These are phyloP conservation scores for Gerris lacustris DNA, from an alignment of 2,888 invertebrate species.

Conservation along the genomic window DNA sequence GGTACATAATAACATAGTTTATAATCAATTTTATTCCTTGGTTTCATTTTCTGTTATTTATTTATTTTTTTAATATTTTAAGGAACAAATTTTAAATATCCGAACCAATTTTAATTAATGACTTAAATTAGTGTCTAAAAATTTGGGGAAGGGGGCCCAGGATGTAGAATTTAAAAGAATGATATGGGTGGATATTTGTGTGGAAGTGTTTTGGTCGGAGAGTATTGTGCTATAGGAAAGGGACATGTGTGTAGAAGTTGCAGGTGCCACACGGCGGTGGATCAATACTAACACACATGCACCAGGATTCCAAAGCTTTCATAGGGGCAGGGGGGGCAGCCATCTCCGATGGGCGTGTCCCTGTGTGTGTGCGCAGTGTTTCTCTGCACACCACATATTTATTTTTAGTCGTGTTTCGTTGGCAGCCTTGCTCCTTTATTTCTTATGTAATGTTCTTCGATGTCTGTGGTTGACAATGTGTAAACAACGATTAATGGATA, in stretches of 20 bases:
- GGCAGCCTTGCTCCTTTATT: not conserved
- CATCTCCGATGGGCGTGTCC: not conserved
- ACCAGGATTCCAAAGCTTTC: slow-evolving; percentile 1
- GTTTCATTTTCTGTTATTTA: too few relatives aligned
- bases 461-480: slow-evolving; percentile 2
- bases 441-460: slow-evolving; percentile 3
- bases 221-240: not conserved
- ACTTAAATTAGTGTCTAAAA: too few relatives aligned
- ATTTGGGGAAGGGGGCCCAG: too few relatives aligned
- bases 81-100: too few relatives aligned
- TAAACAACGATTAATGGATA: not conserved
- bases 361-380: slow-evolving; percentile 3
- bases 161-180: too few relatives aligned
- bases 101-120: too few relatives aligned
- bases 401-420: not conserved
- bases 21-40: too few relatives aligned
- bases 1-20: too few relatives aligned
- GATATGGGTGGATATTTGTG: not conserved
- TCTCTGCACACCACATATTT: slow-evolving; percentile 2
- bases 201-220: not conserved
- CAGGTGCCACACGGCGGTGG: not conserved
- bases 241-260: not conserved
- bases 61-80: too few relatives aligned
- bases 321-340: not conserved
- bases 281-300: slow-evolving; percentile 5